These are phyloP conservation scores for Apomyelois bistriatella DNA, from an alignment of 2,888 invertebrate genomes.

Conservation along the genomic window DNA sequence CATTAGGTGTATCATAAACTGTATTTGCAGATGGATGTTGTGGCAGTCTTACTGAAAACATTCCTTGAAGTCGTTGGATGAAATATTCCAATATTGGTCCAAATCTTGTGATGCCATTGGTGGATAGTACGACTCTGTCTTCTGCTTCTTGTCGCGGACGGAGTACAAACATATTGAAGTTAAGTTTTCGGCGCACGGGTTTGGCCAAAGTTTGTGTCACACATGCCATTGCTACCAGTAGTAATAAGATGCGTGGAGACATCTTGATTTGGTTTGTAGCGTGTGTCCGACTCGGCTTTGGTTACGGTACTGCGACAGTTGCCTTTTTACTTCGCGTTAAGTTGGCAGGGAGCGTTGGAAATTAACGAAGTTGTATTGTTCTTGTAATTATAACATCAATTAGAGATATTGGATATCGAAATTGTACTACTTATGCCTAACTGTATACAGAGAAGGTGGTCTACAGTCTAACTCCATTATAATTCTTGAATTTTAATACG, in stretches of 20 bases:
- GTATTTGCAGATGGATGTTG: slow-evolving; percentile 27
- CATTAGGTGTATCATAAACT: not conserved
- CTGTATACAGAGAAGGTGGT: no score
- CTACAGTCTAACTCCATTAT: no score
- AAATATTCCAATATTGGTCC: slow-evolving; percentile 81
- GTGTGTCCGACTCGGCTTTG: slow-evolving; percentile 25
- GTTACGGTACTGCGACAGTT: slow-evolving; percentile 25
- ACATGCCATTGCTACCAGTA: slow-evolving; percentile 14
- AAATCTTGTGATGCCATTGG: slow-evolving; percentile 56
- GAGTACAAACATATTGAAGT: slow-evolving; percentile 33
- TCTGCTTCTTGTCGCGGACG: slow-evolving; percentile 22
- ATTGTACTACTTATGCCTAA: no score
- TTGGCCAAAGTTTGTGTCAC: slow-evolving; percentile 18
- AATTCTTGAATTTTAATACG: no score
- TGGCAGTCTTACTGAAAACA: slow-evolving; percentile 79
- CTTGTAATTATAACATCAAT: not conserved
- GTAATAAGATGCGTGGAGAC: slow-evolving; percentile 1
- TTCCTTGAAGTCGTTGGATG: slow-evolving; percentile 81
- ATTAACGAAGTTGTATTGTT: slow-evolving; percentile 3
- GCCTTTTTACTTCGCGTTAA: slow-evolving; percentile 28
- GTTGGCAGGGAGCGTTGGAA: slow-evolving; percentile 16
- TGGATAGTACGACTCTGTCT: slow-evolving; percentile 25
- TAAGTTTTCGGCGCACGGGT: slow-evolving; percentile 26
- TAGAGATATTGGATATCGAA: not conserved
- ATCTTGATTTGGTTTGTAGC: slow-evolving; percentile 13